Percentiles rank a stretch among this genome's conserved stretches.
Conservation (phyloP, 2,113 vertebrate genomes). For the Oryzias javanicus region DNA sequence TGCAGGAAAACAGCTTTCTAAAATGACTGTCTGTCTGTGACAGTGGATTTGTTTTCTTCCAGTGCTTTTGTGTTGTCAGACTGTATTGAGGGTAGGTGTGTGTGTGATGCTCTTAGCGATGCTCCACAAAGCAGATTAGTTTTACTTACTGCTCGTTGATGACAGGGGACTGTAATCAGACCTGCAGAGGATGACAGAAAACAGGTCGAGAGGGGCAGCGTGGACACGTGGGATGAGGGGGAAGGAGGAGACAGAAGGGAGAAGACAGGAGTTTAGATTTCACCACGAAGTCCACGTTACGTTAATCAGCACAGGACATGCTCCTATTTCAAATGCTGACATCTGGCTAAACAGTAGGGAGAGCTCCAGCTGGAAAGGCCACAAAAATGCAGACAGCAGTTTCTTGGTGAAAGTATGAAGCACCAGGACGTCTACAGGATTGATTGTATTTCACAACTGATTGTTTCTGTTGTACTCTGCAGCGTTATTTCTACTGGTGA, state of each 20-base stretch:
- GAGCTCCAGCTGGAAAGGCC: constrained; percentile 39
- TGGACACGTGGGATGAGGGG: background rate
- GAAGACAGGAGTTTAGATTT: constrained; percentile 57
- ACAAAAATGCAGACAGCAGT: constrained; percentile 26
- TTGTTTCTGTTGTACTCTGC: too few species aligned
- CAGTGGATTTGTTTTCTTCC: too few species aligned
- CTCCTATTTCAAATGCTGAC: constrained; percentile 50
- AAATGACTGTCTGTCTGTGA: too few species aligned
- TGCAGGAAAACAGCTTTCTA: too few species aligned
- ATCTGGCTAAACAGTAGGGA: constrained; percentile 48
- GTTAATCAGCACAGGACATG: constrained; percentile 46
- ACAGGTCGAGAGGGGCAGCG: background rate
- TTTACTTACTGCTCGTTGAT: constrained; percentile 92
- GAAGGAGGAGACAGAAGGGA: constrained; percentile 27
- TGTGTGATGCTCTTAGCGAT: constrained; percentile 3
- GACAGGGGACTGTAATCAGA: constrained; percentile 93
- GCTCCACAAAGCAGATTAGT: constrained; percentile 15
- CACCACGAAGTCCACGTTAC: constrained; percentile 27
- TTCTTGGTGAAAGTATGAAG: constrained; percentile 16
- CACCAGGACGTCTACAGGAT: constrained; percentile 2
- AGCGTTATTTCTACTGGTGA: too few species aligned
- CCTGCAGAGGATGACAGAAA: constrained; percentile 73
- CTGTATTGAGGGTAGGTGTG: constrained; percentile 16
- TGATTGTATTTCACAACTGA: background rate
- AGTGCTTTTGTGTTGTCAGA: constrained; percentile 37